Conservation (phyloP, 2,113 vertebrate species). For the Lepisosteus oculatus region DNA sequence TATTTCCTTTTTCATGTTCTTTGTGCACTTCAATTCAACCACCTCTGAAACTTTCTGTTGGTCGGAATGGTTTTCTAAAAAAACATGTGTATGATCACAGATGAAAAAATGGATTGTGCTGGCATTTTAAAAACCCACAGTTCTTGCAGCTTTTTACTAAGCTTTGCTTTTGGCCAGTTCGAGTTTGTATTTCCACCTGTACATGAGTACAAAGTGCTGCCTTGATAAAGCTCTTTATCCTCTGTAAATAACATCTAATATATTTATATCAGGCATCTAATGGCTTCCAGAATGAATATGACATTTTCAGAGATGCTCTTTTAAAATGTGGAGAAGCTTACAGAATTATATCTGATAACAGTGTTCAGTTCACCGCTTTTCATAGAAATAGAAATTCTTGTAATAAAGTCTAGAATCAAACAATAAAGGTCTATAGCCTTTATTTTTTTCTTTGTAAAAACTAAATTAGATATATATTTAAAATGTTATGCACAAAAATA, state of each 20-base stretch:
- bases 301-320: conserved; percentile 5
- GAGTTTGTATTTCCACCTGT: no score
- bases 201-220: not conserved
- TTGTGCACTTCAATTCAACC: no score
- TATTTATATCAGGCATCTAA: not conserved
- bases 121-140: not conserved
- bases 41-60: no score
- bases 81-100: not conserved
- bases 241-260: not conserved
- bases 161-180: not conserved
- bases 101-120: not conserved
- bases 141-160: not conserved
- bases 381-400: no score
- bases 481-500: no score
- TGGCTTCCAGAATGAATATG: not conserved
- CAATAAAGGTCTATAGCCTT: no score
- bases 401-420: no score
- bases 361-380: no score
- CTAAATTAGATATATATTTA: no score
- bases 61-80: not conserved
- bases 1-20: no score
- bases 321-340: not conserved
- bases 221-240: not conserved
- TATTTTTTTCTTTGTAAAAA: no score
- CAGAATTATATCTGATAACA: not conserved